Conservation (phyloP, 2,113 vertebrate genomes). For the Nibea coibor region DNA sequence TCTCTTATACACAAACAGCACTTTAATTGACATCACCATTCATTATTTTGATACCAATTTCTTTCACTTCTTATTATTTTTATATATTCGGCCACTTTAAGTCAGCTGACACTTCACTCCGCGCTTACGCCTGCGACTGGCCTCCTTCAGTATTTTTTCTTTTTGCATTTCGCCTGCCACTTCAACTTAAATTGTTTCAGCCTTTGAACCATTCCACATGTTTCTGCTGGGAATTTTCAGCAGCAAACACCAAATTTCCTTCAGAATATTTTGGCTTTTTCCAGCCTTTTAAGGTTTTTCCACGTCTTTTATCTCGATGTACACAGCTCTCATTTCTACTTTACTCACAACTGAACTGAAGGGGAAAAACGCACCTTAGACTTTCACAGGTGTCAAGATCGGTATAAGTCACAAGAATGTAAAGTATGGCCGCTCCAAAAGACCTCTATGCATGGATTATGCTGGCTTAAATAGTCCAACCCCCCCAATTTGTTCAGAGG, state of each 20-base stretch:
- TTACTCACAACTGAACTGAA: neutral
- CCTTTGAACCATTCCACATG: neutral
- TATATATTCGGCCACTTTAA: no score
- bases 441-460: slow-evolving; percentile 35
- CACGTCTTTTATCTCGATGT: neutral
- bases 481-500: slow-evolving; percentile 70
- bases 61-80: slow-evolving; percentile 8
- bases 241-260: no score
- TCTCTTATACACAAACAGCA: neutral
- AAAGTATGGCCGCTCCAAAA: slow-evolving; percentile 39
- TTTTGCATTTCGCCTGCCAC: neutral
- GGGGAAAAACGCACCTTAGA: neutral
- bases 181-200: neutral
- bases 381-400: slow-evolving; percentile 53
- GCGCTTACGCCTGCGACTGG: neutral
- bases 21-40: slow-evolving; percentile 12
- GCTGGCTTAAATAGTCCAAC: slow-evolving; percentile 36
- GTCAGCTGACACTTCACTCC: neutral
- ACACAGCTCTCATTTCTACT: neutral
- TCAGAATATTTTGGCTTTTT: neutral
- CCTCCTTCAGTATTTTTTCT: neutral
- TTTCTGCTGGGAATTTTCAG: neutral
- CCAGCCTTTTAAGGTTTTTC: neutral
- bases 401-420: slow-evolving; percentile 35
- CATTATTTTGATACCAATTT: neutral